Conservation (phyloP, 2,113 vertebrate species). For the Hystrix brachyura region DNA sequence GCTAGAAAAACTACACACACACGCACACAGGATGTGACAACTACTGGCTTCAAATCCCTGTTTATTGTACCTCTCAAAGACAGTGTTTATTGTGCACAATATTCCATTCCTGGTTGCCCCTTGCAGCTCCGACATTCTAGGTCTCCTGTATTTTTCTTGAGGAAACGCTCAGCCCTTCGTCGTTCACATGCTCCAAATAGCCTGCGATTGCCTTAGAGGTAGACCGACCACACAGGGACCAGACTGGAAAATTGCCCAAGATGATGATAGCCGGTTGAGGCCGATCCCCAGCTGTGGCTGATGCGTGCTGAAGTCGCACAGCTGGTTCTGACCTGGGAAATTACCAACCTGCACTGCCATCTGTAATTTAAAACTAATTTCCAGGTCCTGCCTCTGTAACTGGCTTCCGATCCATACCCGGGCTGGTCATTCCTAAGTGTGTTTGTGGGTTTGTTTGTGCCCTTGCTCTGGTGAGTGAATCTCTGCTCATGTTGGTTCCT, state of each 20-base stretch:
- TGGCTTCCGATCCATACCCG: background rate
- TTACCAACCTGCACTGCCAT: background rate
- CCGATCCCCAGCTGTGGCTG: background rate
- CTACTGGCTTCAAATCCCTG: background rate
- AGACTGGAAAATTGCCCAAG: background rate
- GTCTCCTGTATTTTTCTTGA: slow-evolving; percentile 16
- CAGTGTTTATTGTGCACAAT: background rate
- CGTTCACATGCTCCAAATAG: background rate
- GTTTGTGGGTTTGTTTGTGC: background rate
- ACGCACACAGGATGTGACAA: background rate
- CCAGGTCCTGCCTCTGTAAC: background rate
- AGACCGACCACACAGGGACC: background rate
- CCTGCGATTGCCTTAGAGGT: background rate
- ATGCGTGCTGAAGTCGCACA: background rate
- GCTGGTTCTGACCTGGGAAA: slow-evolving; percentile 17
- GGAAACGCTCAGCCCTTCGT: background rate
- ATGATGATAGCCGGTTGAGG: background rate
- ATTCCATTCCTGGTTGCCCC: background rate
- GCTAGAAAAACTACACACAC: background rate
- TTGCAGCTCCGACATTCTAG: background rate
- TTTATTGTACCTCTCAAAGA: background rate
- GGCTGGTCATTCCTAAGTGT: background rate
- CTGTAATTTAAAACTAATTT: slow-evolving; percentile 8
- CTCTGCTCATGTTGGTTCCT: background rate
- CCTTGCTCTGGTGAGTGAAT: background rate